phyloP scores from a whole-genome alignment of 2,797 vertebrate species.

The Cottoperca gobio region DNA sequence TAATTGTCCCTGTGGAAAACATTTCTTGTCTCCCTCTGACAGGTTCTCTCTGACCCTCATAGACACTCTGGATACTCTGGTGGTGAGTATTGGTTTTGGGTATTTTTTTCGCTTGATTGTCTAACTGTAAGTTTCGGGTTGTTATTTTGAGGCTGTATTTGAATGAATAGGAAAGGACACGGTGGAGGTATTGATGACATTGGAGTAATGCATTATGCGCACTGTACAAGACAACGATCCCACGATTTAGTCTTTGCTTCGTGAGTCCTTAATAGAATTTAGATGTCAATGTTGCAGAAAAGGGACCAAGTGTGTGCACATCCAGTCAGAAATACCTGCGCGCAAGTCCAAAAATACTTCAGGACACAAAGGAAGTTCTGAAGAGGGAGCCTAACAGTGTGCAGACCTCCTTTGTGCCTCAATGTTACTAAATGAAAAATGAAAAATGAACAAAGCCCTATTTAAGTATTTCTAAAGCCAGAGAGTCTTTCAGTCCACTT shows the following conservation, averaged over 20 bases:
- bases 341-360: no score
- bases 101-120: constrained; percentile 6
- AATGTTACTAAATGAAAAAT: not conserved
- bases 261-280: not conserved
- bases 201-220: not conserved
- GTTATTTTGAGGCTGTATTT: not conserved
- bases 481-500: not conserved
- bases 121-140: not conserved
- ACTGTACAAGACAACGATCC: no score
- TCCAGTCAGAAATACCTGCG: no score
- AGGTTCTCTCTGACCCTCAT: constrained; percentile 99
- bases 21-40: constrained; percentile 36
- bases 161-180: not conserved
- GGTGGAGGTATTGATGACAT: not conserved
- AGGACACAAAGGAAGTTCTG: no score
- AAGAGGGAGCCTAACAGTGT: no score
- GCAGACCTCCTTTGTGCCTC: no score
- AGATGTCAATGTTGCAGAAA: not conserved
- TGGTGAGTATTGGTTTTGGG: constrained; percentile 85
- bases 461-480: not conserved
- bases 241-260: not conserved
- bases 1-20: constrained; percentile 1
- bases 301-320: no score
- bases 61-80: constrained; percentile 97
- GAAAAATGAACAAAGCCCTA: not conserved